Evolutionary conservation across 2,888 invertebrate genomes (phyloP), one percentile per base, ranked within the genome.

Genomic region (Arctia plantaginis): DNA sequence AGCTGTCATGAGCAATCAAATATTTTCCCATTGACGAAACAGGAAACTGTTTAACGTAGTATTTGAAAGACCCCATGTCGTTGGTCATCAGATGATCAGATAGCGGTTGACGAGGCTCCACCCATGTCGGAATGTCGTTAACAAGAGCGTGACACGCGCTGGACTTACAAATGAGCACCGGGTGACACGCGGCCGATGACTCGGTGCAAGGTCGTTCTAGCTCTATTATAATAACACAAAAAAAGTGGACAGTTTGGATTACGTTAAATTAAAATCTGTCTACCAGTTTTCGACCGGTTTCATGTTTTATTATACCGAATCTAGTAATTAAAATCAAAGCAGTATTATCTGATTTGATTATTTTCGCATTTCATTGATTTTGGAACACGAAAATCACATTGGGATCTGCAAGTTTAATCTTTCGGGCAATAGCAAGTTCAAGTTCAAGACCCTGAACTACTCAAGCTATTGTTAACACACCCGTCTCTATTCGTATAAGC

Each of bases 121-220:
- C 66, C 35, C 66, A 20, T 67, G 51, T 47, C 55, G 74, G 74
- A 74, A 74, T 74, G 74, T 71, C 74, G 70, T 27, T 66, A 55
- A 73, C 74, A 66, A 73, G 73, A 66, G 13, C 35, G 69, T 55
- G 71, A 67, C 69, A 69, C 75, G 75, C 67, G 62, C 71, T 27
- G 47, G 15, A 70, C 69, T 76, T 81, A 82, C 75, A 59, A 77
- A 78, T 72, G 74, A 76, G 39, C 71, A 23, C 62, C n/a, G 66
- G 59, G 27, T 75, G 80, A 77, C 76, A 77, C 70, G 69, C 66
- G 51, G 72, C 73, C 55, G 44, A 64, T 71, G 59, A 73, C 79
- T 70, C 74, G 33, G 41, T 76, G 82, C 80, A 82, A 82, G 81
- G 79, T 82, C 82, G 73, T 64, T 12, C 51, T 41, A 55, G 65